phyloP scores from a whole-genome alignment of 2,113 vertebrate genomes.

The Salminus brasiliensis region DNA sequence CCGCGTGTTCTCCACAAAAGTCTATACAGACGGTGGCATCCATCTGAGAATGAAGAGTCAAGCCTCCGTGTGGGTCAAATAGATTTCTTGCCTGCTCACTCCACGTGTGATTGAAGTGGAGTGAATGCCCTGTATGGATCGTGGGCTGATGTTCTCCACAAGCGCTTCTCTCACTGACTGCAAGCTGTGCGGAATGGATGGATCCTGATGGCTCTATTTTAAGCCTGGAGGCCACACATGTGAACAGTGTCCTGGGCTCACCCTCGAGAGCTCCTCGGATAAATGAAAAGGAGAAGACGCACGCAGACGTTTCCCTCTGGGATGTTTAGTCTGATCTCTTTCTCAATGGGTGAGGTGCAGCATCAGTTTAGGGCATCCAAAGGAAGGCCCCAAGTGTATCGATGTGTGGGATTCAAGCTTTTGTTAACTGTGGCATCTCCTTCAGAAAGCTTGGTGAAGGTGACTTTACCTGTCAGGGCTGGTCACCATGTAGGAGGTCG shows the following conservation, averaged over 20 bases:
- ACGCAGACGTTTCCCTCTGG: not conserved
- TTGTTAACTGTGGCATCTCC: not conserved
- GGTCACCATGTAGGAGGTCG: not conserved
- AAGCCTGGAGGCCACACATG: constrained; percentile 2
- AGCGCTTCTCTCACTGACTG: not conserved
- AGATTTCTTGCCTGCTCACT: not conserved
- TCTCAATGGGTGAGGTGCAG: not conserved
- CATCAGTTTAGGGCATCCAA: not conserved
- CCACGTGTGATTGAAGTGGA: not conserved
- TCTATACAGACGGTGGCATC: not conserved
- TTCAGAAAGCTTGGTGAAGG: not conserved
- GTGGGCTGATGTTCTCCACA: not conserved
- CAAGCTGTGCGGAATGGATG: not conserved
- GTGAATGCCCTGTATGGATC: not conserved
- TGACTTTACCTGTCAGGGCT: too few species aligned
- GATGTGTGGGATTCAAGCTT: not conserved
- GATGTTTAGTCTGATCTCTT: constrained; percentile 11
- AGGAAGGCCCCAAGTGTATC: not conserved
- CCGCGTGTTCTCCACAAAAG: not conserved
- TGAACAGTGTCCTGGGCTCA: constrained; percentile 19
- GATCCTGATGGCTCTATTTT: constrained; percentile 25
- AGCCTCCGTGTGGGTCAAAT: not conserved
- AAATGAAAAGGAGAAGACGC: not conserved
- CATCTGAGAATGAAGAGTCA: not conserved
- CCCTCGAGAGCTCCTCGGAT: constrained; percentile 1